These are phyloP conservation scores for Ophion slaviceki DNA, from an alignment of 2,888 invertebrate species.

Conservation along the genomic window DNA sequence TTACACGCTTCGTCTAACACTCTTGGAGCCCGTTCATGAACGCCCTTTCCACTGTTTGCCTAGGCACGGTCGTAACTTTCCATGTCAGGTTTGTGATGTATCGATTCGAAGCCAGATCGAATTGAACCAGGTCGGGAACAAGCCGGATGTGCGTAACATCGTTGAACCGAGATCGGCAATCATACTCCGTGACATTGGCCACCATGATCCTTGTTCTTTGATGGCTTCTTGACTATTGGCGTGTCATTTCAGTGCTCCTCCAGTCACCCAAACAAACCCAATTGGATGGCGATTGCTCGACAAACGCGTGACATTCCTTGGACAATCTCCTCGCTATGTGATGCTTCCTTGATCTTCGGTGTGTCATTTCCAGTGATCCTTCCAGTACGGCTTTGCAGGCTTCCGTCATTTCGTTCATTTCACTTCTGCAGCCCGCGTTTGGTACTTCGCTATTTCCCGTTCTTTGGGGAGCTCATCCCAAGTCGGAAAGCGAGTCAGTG, in stretches of 20 bases:
- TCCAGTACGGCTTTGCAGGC: background rate
- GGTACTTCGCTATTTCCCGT: no score
- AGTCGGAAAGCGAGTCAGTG: no score
- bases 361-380: background rate
- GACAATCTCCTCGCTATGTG: background rate
- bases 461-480: no score
- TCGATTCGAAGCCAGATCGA: background rate
- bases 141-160: conserved; percentile 6
- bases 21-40: conserved; percentile 8
- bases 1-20: conserved; percentile 29
- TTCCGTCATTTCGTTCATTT: background rate
- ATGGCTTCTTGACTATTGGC: background rate
- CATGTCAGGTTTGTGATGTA: conserved; percentile 21
- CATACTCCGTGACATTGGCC: background rate
- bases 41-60: conserved; percentile 19
- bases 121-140: background rate
- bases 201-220: background rate
- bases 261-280: background rate
- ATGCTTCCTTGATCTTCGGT: background rate
- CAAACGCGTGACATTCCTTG: background rate
- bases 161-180: background rate
- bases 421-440: background rate
- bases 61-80: conserved; percentile 14
- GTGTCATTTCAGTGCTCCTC: background rate
- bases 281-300: background rate